Percentiles rank a stretch among this genome's conserved stretches.
These are phyloP conservation scores for Mycteria americana DNA, from an alignment of 2,797 vertebrate genomes.

Conservation along the genomic window DNA sequence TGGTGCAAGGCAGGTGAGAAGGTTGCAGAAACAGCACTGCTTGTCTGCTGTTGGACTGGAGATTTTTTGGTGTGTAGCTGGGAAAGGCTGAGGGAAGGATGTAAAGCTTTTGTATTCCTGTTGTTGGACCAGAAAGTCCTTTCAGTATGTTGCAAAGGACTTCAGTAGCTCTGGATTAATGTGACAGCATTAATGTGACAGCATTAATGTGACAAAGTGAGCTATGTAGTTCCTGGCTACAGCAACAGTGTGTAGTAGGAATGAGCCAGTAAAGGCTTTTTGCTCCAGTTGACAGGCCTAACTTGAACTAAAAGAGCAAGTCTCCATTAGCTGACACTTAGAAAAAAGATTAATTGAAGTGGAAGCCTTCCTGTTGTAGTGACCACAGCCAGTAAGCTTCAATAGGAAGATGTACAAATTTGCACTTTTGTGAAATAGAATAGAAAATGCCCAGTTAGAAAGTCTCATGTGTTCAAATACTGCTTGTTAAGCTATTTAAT, in stretches of 20 bases:
- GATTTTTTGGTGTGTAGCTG: background rate
- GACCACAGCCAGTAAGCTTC: background rate
- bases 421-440: background rate
- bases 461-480: background rate
- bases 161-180: background rate
- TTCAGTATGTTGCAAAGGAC: background rate
- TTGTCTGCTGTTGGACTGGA: rapidly evolving
- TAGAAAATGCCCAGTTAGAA: background rate
- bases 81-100: background rate
- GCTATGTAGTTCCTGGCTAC: background rate
- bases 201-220: background rate
- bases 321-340: background rate
- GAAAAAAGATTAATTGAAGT: background rate
- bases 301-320: background rate
- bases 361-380: background rate
- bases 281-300: background rate
- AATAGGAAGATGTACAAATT: background rate
- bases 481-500: background rate
- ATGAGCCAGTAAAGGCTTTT: background rate
- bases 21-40: background rate
- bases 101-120: background rate
- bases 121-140: background rate
- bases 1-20: background rate
- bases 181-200: background rate
- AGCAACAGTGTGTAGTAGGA: background rate